Evolutionary conservation across 2,888 invertebrate genomes (phyloP), one percentile per base, ranked within the genome.

Genomic region (Hirtodrosophila trivittata): DNA sequence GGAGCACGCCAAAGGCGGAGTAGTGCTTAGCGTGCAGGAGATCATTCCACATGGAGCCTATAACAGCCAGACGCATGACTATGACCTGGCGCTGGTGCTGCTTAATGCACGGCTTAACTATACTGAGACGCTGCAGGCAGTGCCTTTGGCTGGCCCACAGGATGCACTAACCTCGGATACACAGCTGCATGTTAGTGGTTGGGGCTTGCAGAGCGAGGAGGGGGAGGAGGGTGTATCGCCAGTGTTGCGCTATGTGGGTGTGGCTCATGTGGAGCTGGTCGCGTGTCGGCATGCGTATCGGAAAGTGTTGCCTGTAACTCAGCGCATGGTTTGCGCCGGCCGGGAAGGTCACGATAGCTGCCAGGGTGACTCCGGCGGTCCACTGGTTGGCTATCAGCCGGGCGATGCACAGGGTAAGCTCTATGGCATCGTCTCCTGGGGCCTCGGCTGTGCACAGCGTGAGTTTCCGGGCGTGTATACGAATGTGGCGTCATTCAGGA

Each of bases 351-450:
- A 71, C 6, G 88, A 88, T 35, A 86, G 88, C 52, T 88, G 88
- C 33, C 88, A 88, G 59, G 88, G 88, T 12, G 88, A 89, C 66
- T 89, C 88, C 0, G 88, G 88, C 42, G 89, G 88, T 7, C 89
- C 88, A 1, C 62, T 89, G 28, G 87, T 89, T 1, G 76, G 83
- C 12, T 66, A 73, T 63, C 57, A 56, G 38, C 38, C 47, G 8
- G 62, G 51, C 7, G 49, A 37, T 16, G 13, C 43, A 1, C 42
- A 45, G 5, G 60, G 73, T 16, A 87, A 63, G 51, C 83, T 89
- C 1, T 82, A 77, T 39, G 88, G 88, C 12, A 81, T 89, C 10
- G 88, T 89, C 6, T 89, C 89, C 42, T 88, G 86, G 85, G 88
- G 88, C 26, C 47, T 89, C 28, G 88, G 89, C 42, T 88, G 89